Evolutionary conservation across 2,113 vertebrate species (phyloP), one percentile per base, ranked within the genome.

Genomic region (Chionomys nivalis): DNA sequence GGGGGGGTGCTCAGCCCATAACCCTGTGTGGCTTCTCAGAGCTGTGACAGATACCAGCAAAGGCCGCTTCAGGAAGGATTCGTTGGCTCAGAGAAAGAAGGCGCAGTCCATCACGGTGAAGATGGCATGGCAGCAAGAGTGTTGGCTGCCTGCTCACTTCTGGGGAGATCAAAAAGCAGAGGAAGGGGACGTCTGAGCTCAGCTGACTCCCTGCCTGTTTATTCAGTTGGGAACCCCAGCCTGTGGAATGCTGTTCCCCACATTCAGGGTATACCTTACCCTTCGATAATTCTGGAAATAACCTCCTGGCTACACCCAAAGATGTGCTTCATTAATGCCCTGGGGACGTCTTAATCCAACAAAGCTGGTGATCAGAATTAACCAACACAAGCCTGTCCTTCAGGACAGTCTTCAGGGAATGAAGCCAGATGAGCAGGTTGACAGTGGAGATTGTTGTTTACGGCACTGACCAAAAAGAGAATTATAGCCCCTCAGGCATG

Each of bases 101-200:
- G n/a, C 5, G 0, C n/a, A 9, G 7, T 19, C n/a, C 14, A 7
- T 31, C 23, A 1, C 0, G 14, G 24, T 44, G 58, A 65, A 63
- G n/a, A 83, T 10, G n/a, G 55, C 7, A 31, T 9, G 1, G n/a
- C 13, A 19, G 36, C 8, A 17, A n/a, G 58, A 63, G 24, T 28
- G 3, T 31, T 14, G 52, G 58, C 81, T 82, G 36, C 52, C 36
- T 61, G 55, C 44, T 87, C 66, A 87, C 66, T 39, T 28, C 33
- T 52, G 12, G 63, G 33, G 7, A n/a, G 33, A 70, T n/a, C 33
- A 14, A 21, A 13, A 72, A 10, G 47, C 66, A 52, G 23, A 23
- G 28, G 63, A 14, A 49, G 31, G 21, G 31, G 42, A 13, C 12
- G 33, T 70, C 31, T 70, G 44, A 36, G 33, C 33, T 52, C 31